These are phyloP conservation scores for Drosophila dives DNA, from an alignment of 2,888 invertebrate genomes.

Conservation along the genomic window DNA sequence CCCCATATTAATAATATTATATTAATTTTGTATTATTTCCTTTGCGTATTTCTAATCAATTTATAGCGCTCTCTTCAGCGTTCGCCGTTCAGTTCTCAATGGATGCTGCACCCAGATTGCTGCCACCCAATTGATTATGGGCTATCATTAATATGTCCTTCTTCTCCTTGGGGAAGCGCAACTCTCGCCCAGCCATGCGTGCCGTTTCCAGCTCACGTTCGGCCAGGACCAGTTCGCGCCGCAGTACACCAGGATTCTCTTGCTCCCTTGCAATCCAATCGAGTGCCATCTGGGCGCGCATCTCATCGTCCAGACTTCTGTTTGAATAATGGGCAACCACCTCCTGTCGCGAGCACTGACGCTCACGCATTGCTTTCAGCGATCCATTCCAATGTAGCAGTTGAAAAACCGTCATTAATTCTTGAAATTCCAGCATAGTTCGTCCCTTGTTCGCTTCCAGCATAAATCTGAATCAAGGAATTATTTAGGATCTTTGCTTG, in stretches of 20 bases:
- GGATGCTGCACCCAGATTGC: constrained; percentile 67
- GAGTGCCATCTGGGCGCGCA: constrained; percentile 97
- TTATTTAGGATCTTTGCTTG: neutral
- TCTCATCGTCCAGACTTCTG: constrained; percentile 96
- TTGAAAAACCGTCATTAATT: constrained; percentile 98
- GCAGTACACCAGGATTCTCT: constrained; percentile 90
- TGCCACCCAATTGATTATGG: constrained; percentile 90
- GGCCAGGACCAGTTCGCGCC: constrained; percentile 92
- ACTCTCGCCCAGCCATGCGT: constrained; percentile 94
- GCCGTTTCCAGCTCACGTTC: constrained; percentile 95
- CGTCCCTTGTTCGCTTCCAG: constrained; percentile 93
- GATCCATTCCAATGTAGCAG: constrained; percentile 98
- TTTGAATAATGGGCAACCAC: constrained; percentile 97
- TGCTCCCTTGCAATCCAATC: constrained; percentile 96
- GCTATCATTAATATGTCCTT: constrained; percentile 96
- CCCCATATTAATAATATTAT: constrained; percentile 11
- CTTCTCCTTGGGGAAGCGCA: constrained; percentile 97
- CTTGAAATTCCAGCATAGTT: constrained; percentile 98
- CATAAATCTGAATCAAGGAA: constrained; percentile 87
- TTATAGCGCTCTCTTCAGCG: constrained; percentile 21
- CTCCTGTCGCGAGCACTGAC: constrained; percentile 97
- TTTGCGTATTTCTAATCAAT: constrained; percentile 19
- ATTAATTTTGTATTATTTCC: constrained; percentile 2
- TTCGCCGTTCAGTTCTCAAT: constrained; percentile 72
- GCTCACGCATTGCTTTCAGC: constrained; percentile 96